phyloP scores from a whole-genome alignment of 2,888 invertebrate species.

The Monoplex corrugatus region DNA sequence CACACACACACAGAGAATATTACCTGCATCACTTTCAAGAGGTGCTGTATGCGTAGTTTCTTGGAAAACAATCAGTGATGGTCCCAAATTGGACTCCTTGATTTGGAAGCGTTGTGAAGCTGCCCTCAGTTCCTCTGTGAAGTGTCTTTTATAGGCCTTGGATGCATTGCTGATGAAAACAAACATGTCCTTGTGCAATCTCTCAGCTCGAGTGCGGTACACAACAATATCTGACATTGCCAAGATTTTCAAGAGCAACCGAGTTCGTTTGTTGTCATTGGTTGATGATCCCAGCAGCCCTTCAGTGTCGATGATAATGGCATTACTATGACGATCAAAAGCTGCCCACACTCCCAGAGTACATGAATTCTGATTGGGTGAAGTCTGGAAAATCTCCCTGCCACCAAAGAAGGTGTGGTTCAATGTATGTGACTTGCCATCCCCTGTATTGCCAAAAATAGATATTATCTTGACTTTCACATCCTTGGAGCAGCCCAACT shows the following conservation, averaged over 20 bases:
- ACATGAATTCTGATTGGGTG: slow-evolving; percentile 87
- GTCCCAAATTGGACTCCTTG: slow-evolving; percentile 86
- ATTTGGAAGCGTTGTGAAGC: slow-evolving; percentile 82
- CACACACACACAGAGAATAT: neutral
- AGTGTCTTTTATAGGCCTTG: slow-evolving; percentile 88
- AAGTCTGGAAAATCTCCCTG: slow-evolving; percentile 86
- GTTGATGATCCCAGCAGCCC: slow-evolving; percentile 87
- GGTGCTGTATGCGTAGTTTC: slow-evolving; percentile 88
- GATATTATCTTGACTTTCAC: slow-evolving; percentile 88
- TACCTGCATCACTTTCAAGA: slow-evolving; percentile 67
- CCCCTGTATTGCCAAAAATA: slow-evolving; percentile 92
- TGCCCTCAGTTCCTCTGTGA: slow-evolving; percentile 83
- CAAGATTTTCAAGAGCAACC: slow-evolving; percentile 89
- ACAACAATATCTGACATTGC: slow-evolving; percentile 91
- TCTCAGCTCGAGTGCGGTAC: slow-evolving; percentile 89
- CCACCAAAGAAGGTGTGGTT: slow-evolving; percentile 88
- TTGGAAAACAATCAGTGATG: slow-evolving; percentile 90
- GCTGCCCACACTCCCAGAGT: slow-evolving; percentile 91
- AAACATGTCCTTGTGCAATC: slow-evolving; percentile 89
- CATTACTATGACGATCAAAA: slow-evolving; percentile 86
- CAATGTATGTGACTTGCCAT: slow-evolving; percentile 90
- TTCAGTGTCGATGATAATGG: slow-evolving; percentile 90
- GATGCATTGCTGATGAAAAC: slow-evolving; percentile 89
- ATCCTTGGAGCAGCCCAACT: slow-evolving; percentile 77
- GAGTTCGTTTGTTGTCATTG: slow-evolving; percentile 86